Evolutionary conservation across 2,113 vertebrate species (phyloP).

Genomic region (Notechis scutatus): DNA sequence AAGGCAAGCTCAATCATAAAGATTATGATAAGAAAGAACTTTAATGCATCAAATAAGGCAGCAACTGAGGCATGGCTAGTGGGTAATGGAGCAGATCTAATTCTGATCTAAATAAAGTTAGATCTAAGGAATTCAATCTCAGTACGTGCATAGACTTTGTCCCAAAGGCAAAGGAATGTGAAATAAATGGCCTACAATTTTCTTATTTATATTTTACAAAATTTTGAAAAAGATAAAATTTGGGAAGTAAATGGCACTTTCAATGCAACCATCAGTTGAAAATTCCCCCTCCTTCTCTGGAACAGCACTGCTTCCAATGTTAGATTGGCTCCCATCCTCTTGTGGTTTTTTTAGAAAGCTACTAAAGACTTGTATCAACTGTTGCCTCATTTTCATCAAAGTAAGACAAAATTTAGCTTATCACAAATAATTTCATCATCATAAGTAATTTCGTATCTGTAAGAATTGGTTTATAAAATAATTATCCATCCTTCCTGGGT

Average conservation of each 20-base stretch:
- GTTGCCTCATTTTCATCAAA: neutral
- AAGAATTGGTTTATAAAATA: neutral
- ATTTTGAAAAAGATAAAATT: neutral
- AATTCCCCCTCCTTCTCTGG: neutral
- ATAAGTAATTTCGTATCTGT: neutral
- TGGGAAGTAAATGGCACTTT: neutral
- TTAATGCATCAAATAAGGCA: neutral
- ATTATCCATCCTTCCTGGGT: neutral
- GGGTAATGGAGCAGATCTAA: neutral
- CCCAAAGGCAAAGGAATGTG: neutral
- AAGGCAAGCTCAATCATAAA: neutral
- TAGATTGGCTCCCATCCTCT: neutral
- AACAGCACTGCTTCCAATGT: neutral
- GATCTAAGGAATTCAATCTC: neutral
- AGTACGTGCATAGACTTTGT: neutral
- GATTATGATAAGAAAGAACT: neutral
- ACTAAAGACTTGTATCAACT: neutral
- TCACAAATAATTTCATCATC: neutral
- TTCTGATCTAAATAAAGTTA: neutral
- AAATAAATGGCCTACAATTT: neutral
- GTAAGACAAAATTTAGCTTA: neutral
- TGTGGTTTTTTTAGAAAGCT: neutral
- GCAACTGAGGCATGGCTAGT: neutral
- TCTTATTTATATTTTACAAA: neutral
- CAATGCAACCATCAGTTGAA: neutral